A percentile compares a stretch with the other conserved stretches of the same genome.
Conservation (phyloP, 2,113 vertebrate genomes). For the Istiophorus platypterus region DNA sequence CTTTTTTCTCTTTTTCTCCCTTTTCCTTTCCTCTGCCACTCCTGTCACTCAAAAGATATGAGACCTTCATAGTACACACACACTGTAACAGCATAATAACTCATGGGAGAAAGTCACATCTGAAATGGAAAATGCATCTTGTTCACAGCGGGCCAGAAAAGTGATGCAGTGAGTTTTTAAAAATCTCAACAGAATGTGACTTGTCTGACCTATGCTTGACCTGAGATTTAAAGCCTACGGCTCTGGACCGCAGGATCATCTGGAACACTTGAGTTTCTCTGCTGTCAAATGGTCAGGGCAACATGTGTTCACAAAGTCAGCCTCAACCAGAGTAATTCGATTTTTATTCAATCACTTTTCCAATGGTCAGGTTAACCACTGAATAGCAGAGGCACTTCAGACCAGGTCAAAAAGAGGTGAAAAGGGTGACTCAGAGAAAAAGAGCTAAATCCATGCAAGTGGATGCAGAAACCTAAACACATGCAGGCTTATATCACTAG, state of each 20-base stretch:
- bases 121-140: conserved; percentile 26
- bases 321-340: conserved; percentile 48
- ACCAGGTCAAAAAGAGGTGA: conserved; percentile 56
- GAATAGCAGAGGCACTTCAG: conserved; percentile 46
- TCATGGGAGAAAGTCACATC: conserved; percentile 31
- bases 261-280: conserved; percentile 4
- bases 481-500: background rate
- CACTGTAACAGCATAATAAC: conserved; percentile 29
- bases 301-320: conserved; percentile 44
- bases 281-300: conserved; percentile 19
- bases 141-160: conserved; percentile 24
- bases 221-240: conserved; percentile 26
- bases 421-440: conserved; percentile 27
- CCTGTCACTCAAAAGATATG: conserved; percentile 68
- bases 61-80: conserved; percentile 54
- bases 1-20: conserved; percentile 31
- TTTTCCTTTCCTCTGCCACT: conserved; percentile 53
- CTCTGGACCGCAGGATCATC: background rate
- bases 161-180: conserved; percentile 1
- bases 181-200: conserved; percentile 16
- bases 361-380: conserved; percentile 33
- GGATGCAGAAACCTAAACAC: conserved; percentile 14
- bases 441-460: conserved; percentile 15
- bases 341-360: conserved; percentile 54
- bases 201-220: conserved; percentile 51